These are phyloP conservation scores for Enteromius fasciolatus DNA, from an alignment of 2,797 vertebrate genomes.

Conservation along the genomic window DNA sequence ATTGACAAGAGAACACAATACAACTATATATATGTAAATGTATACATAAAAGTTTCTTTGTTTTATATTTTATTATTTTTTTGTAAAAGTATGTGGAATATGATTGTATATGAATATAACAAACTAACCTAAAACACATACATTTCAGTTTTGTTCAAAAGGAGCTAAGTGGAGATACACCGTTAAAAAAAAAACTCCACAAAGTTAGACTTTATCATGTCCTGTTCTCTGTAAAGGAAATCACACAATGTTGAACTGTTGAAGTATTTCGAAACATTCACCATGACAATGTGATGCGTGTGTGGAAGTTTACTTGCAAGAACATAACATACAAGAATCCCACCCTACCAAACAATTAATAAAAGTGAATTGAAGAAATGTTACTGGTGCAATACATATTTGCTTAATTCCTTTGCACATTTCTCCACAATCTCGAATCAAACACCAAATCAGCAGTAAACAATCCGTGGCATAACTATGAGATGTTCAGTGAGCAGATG, in stretches of 20 bases:
- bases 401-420: conserved; percentile 37
- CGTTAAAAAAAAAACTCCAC: neutral
- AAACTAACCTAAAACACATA: neutral
- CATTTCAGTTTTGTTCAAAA: neutral
- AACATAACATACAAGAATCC: conserved; percentile 56
- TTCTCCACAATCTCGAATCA: conserved; percentile 62
- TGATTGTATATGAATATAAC: neutral
- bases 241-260: neutral
- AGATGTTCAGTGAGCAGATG: conserved; percentile 66
- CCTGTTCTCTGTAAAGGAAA: neutral
- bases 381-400: conserved; percentile 27
- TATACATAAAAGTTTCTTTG: neutral
- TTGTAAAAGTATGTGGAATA: neutral
- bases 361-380: conserved; percentile 37
- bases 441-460: conserved; percentile 68
- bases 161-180: neutral
- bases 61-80: neutral
- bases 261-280: neutral
- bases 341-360: conserved; percentile 32
- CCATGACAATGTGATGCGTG: conserved; percentile 39
- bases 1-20: too few relatives aligned
- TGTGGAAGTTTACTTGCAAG: conserved; percentile 67
- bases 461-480: conserved; percentile 45
- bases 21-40: too few relatives aligned
- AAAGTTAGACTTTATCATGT: neutral